Evolutionary conservation across 2,113 vertebrate species (phyloP), one percentile per base, ranked within the genome.

Genomic region (Girardinichthys multiradiatus): DNA sequence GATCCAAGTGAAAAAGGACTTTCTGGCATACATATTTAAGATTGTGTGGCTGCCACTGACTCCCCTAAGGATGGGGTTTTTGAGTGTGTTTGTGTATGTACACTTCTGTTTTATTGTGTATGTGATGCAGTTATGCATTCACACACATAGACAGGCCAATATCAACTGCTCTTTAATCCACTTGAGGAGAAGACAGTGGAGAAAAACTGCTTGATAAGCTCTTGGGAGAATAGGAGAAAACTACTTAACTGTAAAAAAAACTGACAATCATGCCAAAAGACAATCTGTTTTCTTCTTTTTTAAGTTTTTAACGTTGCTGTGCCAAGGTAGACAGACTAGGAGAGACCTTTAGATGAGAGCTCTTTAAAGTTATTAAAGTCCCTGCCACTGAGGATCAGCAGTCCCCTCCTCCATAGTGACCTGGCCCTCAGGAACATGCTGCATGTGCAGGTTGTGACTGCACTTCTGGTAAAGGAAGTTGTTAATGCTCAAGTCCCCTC

Each of bases 41-140:
- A 68, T 61, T 57, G 51, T 67, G 59, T 64, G 64, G 2, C 71
- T 37, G 68, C 70, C 60, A 72, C 24, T 30, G 68, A 70, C 72
- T 69, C 67, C 33, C 42, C 42, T 72, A 78, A 73, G 33, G 62
- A 61, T 0, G 39, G 72, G 2, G 72, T 39, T 57, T 35, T 28
- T 60, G 26, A 58, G n/a, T 72, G 27, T 69, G 48, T 60, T 45
- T 80, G 78, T 72, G 72, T 69, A 76, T 76, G 68, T 33, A 0
- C 63, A 66, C 72, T 76, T 76, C 83, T 78, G 75, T 31, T 68
- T 72, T 92, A 85, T 73, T 60, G 89, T 93, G 83, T 73, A 70
- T 93, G 80, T 94, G 94, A 91, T 94, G 93, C 91, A 92, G 89
- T 76, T 62, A 88, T 92, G 86, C 90, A 88, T 80, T 67, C 66